A percentile compares a stretch with the other conserved stretches of the same genome.
Conservation (phyloP, 2,888 invertebrate species). For the Xanthia icteritia region DNA sequence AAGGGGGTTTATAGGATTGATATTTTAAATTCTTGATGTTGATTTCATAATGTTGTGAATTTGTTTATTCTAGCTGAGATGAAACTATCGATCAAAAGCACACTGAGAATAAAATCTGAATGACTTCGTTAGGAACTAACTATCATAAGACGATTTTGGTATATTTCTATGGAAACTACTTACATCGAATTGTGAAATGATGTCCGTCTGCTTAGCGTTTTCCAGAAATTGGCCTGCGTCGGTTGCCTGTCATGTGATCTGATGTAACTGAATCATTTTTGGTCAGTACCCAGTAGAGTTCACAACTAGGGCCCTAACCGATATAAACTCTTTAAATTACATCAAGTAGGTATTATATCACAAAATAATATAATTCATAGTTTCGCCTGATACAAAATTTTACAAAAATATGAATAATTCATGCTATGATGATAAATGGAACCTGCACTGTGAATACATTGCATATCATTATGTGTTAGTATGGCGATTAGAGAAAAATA, state of each 20-base stretch:
- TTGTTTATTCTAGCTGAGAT: not conserved
- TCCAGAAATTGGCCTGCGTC: not conserved
- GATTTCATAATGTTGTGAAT: not conserved
- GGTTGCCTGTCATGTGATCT: not conserved
- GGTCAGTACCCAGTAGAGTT: not conserved
- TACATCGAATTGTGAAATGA: not conserved
- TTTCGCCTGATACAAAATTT: slow-evolving; percentile 43
- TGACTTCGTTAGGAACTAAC: not conserved
- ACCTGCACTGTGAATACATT: slow-evolving; percentile 48
- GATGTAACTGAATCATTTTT: not conserved
- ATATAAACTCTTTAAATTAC: not conserved
- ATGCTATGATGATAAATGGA: slow-evolving; percentile 49
- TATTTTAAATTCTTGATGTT: not conserved
- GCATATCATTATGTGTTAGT: slow-evolving; percentile 45
- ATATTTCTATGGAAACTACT: not conserved
- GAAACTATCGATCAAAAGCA: not conserved
- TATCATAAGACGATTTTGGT: not conserved
- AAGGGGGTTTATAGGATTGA: not conserved
- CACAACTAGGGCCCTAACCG: too few species aligned
- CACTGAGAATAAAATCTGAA: not conserved
- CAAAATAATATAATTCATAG: slow-evolving; percentile 28
- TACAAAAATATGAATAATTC: slow-evolving; percentile 61
- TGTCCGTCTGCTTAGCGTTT: not conserved
- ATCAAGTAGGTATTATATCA: slow-evolving; percentile 17
- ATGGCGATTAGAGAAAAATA: slow-evolving; percentile 48